Base-by-base conservation (phyloP, 2,113 vertebrate species). In the Tamias sibiricus region DNA sequence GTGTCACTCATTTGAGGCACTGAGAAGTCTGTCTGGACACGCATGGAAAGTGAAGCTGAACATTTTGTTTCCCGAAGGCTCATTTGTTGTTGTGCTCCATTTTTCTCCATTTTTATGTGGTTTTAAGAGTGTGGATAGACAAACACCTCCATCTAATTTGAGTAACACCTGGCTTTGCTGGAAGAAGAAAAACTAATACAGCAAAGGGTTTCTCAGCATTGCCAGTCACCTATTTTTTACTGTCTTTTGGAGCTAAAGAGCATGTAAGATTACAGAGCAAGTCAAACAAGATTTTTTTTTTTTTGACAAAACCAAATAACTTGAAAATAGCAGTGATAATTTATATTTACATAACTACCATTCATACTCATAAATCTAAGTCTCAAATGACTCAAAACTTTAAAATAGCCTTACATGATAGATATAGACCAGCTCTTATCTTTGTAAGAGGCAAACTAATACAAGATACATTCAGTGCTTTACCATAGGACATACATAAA, bases 91-190 rank as follows among this genome's bases (percentile, higher is more conserved):
- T 71, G 42, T 37, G 69, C 30, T 72, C 59, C 30, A 4, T 22
- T 89, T 89, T 22, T 69, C 37, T 59, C 30, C 16, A 20, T 71
- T 37, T 68, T 76, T 80, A 57, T 35, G 22, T 26, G 81, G 44
- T 49, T 95, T 75, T 44, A 37, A 44, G 40, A 49, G 12, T 49
- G 47, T 49, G 47, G 35, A 75, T 59, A 59, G 80, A 90, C 28
- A 71, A 86, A 54, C 52, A 84, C 75, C 87, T 95, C 94, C 71
- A 77, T 64, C 66, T 92, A 81, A 92, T 94, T 42, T 92, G 77
- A 85, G 35, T 20, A 66, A 47, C 87, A 90, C 87, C 40, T 35
- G 79, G 80, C 26, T 84, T 10, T 20, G 35, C 64, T 92, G 75
- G 84, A 66, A 92, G 83, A 57, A 80, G 47, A 93, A 83, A 49